phyloP scores from a whole-genome alignment of 2,797 vertebrate species.

The Sandelia bainsii region DNA sequence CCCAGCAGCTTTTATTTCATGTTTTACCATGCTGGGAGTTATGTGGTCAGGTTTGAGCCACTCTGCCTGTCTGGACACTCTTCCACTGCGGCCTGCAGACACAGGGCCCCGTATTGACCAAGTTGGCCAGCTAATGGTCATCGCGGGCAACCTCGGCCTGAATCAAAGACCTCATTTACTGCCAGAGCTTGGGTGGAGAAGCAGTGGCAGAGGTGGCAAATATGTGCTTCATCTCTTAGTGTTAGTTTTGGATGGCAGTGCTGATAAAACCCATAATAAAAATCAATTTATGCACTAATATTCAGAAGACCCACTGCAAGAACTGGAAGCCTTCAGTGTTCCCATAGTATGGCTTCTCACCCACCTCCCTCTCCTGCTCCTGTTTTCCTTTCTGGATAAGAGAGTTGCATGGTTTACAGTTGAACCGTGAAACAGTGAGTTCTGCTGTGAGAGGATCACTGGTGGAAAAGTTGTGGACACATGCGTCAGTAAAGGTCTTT shows the following conservation, averaged over 20 bases:
- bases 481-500: constrained; percentile 35
- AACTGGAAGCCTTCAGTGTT: constrained; percentile 76
- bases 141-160: constrained; percentile 61
- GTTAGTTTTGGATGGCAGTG: constrained; percentile 81
- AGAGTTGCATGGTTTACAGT: constrained; percentile 41
- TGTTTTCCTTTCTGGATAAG: constrained; percentile 49
- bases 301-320: constrained; percentile 83
- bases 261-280: constrained; percentile 84
- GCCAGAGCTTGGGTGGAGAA: constrained; percentile 36
- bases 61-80: constrained; percentile 66
- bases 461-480: constrained; percentile 68
- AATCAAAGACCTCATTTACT: constrained; percentile 83
- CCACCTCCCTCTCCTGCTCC: constrained; percentile 6
- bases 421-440: constrained; percentile 63
- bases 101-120: constrained; percentile 83
- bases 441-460: constrained; percentile 61
- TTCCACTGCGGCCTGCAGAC: constrained; percentile 66
- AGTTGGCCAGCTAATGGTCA: constrained; percentile 74
- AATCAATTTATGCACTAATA: constrained; percentile 86
- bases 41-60: constrained; percentile 77
- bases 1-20: constrained; percentile 69
- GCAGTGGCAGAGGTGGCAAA: constrained; percentile 70
- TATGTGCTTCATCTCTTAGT: constrained; percentile 71
- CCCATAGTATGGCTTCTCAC: constrained; percentile 53
- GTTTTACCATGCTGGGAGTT: constrained; percentile 69